Evolutionary conservation across 1,140 invertebrate genomes (phyloP), one percentile per base, ranked within the genome.

Genomic region (Leucophenga varia): DNA sequence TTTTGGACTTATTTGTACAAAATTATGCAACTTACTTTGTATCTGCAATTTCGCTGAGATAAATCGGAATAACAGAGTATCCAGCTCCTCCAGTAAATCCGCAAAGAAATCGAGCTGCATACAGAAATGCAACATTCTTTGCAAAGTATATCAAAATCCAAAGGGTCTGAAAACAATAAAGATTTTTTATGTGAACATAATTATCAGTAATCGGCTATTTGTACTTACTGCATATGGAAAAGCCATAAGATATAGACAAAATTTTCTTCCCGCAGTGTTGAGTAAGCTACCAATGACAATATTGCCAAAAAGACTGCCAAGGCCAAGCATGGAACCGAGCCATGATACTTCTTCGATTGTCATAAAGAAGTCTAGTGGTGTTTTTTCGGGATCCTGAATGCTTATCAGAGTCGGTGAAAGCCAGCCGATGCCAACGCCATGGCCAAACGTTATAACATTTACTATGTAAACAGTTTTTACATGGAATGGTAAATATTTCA

Each of bases 311-410:
- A 82, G 42, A 1, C 74, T 77, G 3, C 80, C 81, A 14, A 82
- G 47, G 8, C 80, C 75, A 12, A 79, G 74, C 3, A 79, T 75
- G 0, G 81, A 79, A 0, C 76, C 79, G 18, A 82, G 77, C 79
- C 79, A 82, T 1, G 80, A 81, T 8, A 75, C 76, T 48, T 81
- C 76, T 42, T 75, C 72, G 7, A 55, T 50, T 6, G 50, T 42
- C 2, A 73, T 44, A 9, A 44, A 40, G 18, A 59, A 67, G 8
- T 21, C 19, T 2, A 76, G 41, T 1, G 76, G 76, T 0, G 72
- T 61, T 1, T 61, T 31, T 0, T 52, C 41, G 0, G 73, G 69
- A 0, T 52, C 50, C 44, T 75, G 74, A 3, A 78, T 47, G 1
- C 72, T 49, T 17, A 64, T 54, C 16, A 72, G 65, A 39, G 69